Base-by-base conservation (phyloP, 1,140 invertebrate genomes). In the Heliconius congener region DNA sequence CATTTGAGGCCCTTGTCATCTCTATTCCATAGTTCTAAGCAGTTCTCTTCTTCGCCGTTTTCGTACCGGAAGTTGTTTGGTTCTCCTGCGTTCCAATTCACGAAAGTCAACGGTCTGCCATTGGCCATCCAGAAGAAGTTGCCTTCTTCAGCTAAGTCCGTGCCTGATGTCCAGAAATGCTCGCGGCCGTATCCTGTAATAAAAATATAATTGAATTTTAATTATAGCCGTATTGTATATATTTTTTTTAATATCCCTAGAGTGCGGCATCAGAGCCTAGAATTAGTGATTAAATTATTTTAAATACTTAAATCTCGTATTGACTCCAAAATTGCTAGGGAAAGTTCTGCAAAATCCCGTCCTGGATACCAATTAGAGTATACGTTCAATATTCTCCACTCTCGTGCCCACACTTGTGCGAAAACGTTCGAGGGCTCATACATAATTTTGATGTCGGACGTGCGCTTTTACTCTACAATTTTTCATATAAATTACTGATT, bases 91-190 rank as follows among this genome's bases (percentile, higher is more conserved):
- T 98, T 98, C 98, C 98, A 98, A 91, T 98, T 98, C 79, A 97
- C 98, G 93, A 97, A 98, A 42, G 97, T 98, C 46, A 98, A 96
- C 8, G 98, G 98, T 78, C 97, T 95, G 16, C 98, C 98, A 79
- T 97, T 98, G 9, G 98, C 97, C 97, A 98, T 98, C 98, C 98
- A 98, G 95, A 98, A 98, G 95, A 98, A 98, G 76, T 96, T 96
- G 8, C 98, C 98, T 88, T 98, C 98, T 85, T 98, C 97, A 11
- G 97, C 98, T 88, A 98, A 96, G 92, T 98, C 98, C 3, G 98
- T 98, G 72, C 98, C 98, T 23, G 97, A 98, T 37, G 97, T 98
- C 98, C 98, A 98, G 95, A 98, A 98, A 88, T 98, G 98, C 87
- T 98, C 98, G 85, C 97, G 96, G 11, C 97, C 97, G 72, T 98